Evolutionary conservation across 2,888 invertebrate species (phyloP).

Genomic region (Gryllus longicercus): DNA sequence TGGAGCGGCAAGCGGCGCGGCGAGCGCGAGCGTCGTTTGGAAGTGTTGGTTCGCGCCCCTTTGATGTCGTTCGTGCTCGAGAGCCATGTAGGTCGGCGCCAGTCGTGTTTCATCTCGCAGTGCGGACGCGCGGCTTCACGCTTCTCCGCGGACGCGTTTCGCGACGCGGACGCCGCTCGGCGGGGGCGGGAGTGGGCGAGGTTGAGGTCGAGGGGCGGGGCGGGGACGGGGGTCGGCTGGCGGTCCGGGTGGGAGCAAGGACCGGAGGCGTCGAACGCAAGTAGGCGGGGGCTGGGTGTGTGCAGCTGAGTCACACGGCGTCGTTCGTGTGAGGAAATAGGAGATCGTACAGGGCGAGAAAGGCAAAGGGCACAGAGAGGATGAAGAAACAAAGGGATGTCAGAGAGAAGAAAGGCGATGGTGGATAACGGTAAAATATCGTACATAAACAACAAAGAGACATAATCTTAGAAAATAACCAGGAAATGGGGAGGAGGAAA

Average conservation of each 20-base stretch:
- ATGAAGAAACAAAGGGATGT: background rate
- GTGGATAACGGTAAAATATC: background rate
- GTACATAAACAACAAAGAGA: too few relatives aligned
- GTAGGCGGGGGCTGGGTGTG: too few relatives aligned
- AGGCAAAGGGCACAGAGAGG: background rate
- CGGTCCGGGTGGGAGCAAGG: too few relatives aligned
- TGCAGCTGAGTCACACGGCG: background rate
- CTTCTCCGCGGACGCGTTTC: too few relatives aligned
- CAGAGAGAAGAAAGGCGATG: background rate
- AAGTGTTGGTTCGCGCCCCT: background rate
- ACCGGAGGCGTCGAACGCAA: too few relatives aligned
- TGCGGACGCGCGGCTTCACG: background rate
- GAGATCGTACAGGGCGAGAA: background rate
- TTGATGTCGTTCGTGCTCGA: conserved; percentile 3
- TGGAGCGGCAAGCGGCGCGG: background rate
- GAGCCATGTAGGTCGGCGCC: background rate
- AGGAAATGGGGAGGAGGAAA: too few relatives aligned
- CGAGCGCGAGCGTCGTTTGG: background rate
- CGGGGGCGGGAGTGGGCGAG: too few relatives aligned
- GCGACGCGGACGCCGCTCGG: too few relatives aligned
- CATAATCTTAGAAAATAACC: too few relatives aligned
- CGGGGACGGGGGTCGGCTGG: too few relatives aligned
- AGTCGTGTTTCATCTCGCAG: background rate
- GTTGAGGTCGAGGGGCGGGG: too few relatives aligned
- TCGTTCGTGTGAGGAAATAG: background rate